These are phyloP conservation scores for Nothoprocta perdicaria DNA, from an alignment of 2,113 vertebrate species.

Conservation along the genomic window DNA sequence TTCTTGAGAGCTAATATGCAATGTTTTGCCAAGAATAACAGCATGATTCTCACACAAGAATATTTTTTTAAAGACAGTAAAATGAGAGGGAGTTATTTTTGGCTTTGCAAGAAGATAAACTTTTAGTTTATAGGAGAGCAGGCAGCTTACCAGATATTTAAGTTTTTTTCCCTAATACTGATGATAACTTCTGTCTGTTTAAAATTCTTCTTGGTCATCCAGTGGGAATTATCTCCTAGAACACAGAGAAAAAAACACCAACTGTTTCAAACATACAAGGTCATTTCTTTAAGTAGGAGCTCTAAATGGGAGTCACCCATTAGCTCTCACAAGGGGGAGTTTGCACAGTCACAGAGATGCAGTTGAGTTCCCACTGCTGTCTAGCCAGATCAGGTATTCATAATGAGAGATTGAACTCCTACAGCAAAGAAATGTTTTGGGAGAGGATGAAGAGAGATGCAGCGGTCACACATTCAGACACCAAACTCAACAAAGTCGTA, in stretches of 20 bases:
- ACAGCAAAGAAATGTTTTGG: not conserved
- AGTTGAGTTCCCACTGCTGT: not conserved
- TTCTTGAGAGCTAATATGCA: not conserved
- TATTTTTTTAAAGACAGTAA: not conserved
- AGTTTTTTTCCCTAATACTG: not conserved
- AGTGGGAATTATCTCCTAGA: not conserved
- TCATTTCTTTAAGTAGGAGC: not conserved
- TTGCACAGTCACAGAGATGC: not conserved
- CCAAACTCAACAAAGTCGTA: not conserved
- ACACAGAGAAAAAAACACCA: not conserved
- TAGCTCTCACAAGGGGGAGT: not conserved
- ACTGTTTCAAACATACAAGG: not conserved
- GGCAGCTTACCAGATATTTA: not conserved
- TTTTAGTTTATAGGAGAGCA: not conserved
- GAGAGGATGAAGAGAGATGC: not conserved
- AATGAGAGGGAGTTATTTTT: constrained; percentile 17
- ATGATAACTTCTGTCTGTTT: not conserved
- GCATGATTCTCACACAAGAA: not conserved
- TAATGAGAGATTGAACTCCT: not conserved
- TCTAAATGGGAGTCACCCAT: not conserved
- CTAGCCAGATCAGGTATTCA: not conserved
- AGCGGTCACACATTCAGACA: not conserved
- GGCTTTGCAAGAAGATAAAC: not conserved
- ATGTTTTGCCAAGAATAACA: not conserved
- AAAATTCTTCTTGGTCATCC: not conserved